Base-by-base conservation (phyloP, 2,888 invertebrate species). In the Drosophila kokeensis region DNA sequence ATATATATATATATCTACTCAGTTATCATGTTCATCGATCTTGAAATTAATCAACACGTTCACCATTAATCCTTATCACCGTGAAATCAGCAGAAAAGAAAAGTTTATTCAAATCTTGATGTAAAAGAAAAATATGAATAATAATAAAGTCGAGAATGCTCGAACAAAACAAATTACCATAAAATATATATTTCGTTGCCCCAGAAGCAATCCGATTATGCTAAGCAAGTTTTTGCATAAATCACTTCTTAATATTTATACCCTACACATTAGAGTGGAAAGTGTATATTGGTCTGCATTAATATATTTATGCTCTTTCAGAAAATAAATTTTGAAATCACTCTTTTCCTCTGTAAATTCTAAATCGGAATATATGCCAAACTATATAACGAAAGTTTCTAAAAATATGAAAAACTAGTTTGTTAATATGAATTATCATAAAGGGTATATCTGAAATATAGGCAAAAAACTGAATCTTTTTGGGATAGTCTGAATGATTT, bases 201-300 rank as follows among this genome's bases (percentile, higher is more conserved):
- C 57, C 57, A 45, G 45, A 15, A 24, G 45, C 50, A 50, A 50
- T 29, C 30, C 32, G 50, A 50, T 18, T 27, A 50, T 27, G 50
- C 50, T 50, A 50, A 50, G 45, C 45, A 45, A 45, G 45, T 24
- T 45, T 45, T 24, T 45, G 45, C 45, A 45, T 45, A 45, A 45
- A 45, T 45, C 45, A 45, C 45, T 45, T 4, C 27, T 45, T 24
- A 42, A 42, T 13, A 21, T 6, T 13, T 21, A 21, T 42, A 42
- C 21, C 21, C 42, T 42, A 6, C 15, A 24, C 13, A 8, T 15
- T 8, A 15, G 8, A 45, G 8, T 15, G 24, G 1, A 8, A 24
- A 24, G 21, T 1, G 45, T 24, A 15, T 45, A 21, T 13, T 15
- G 13, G 7, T 21, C 21, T 7, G 21, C 7, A 21, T 0, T 15